phyloP scores from a whole-genome alignment of 2,888 invertebrate species.

The Lucinisca nassula region DNA sequence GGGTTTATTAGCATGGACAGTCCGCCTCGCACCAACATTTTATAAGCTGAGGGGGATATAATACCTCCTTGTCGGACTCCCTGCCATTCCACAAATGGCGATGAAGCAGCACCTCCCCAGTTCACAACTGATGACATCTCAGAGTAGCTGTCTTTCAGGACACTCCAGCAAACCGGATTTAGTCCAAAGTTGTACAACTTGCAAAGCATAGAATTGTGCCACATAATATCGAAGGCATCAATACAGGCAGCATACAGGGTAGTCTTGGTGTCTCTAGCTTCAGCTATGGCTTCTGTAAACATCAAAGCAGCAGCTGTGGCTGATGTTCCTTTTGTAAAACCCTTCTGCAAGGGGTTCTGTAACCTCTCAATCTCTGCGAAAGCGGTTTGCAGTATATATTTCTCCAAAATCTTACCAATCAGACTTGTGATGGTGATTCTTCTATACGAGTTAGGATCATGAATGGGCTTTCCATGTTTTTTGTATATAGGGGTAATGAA shows the following conservation, averaged over 20 bases:
- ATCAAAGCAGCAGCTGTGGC: background rate
- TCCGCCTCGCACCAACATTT: too few relatives aligned
- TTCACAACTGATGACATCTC: background rate
- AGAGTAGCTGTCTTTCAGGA: slow-evolving; percentile 19
- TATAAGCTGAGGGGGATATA: slow-evolving; percentile 12
- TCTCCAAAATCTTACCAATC: slow-evolving; percentile 11
- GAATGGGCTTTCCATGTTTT: background rate
- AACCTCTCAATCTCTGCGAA: background rate
- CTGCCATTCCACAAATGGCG: background rate
- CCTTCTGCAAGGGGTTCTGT: background rate
- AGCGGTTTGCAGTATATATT: background rate
- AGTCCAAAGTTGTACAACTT: background rate
- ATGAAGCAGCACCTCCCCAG: background rate
- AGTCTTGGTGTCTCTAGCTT: background rate
- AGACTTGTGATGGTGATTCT: slow-evolving; percentile 17
- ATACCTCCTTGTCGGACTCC: slow-evolving; percentile 23
- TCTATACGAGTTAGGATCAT: slow-evolving; percentile 23
- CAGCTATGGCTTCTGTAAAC: background rate
- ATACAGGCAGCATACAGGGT: slow-evolving; percentile 15
- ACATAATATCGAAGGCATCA: slow-evolving; percentile 21
- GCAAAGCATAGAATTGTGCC: background rate
- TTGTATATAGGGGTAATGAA: background rate
- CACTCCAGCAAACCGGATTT: background rate
- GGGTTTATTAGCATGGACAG: too few relatives aligned
- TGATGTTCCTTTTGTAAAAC: slow-evolving; percentile 25